phyloP scores from a whole-genome alignment of 2,888 invertebrate species.

The Drosophila macrospina region DNA sequence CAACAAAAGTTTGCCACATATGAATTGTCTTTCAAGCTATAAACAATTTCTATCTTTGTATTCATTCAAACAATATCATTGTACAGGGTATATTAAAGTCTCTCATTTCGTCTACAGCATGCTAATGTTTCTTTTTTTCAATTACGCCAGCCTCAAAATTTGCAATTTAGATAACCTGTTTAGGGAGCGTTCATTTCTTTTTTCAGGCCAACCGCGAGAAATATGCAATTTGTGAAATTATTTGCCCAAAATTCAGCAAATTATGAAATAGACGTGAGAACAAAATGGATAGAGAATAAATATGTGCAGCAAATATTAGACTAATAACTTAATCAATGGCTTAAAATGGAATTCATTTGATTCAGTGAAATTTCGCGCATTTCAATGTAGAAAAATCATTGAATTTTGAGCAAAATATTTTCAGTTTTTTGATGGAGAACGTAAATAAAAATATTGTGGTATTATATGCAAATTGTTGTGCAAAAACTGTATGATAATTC shows the following conservation, averaged over 20 bases:
- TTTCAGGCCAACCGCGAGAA: conserved; percentile 14
- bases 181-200: conserved; percentile 30
- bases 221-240: conserved; percentile 43
- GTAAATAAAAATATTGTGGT: conserved; percentile 18
- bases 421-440: neutral
- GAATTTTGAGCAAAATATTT: neutral
- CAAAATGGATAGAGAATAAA: neutral
- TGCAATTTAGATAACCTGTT: conserved; percentile 74
- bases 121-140: conserved; percentile 51
- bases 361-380: neutral
- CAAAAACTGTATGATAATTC: conserved; percentile 26
- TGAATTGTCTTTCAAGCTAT: too few species aligned
- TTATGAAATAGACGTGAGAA: conserved; percentile 2
- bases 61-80: too few species aligned
- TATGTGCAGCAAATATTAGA: conserved; percentile 7
- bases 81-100: conserved; percentile 8
- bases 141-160: conserved; percentile 71
- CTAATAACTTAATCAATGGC: conserved; percentile 9
- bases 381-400: neutral
- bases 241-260: conserved; percentile 11
- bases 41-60: too few species aligned
- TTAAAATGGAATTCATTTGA: neutral
- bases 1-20: too few species aligned
- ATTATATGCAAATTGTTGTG: conserved; percentile 10
- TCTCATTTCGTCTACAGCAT: too few species aligned